These are phyloP conservation scores for Drymodes brunneopygia DNA, from an alignment of 2,113 vertebrate species.

Conservation along the genomic window DNA sequence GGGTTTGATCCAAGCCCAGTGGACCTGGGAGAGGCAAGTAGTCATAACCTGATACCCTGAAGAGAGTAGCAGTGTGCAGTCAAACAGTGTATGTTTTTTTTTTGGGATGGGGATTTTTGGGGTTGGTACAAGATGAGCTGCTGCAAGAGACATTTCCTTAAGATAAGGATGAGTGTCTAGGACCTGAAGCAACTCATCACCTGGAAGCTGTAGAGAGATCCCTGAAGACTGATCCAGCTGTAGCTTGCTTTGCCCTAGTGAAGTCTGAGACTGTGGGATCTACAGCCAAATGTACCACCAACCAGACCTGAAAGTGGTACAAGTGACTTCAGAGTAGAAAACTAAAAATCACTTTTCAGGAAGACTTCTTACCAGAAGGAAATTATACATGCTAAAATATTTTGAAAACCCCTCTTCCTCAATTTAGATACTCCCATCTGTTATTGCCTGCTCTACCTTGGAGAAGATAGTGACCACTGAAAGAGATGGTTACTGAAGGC, in stretches of 20 bases:
- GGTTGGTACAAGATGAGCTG: neutral
- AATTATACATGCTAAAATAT: neutral
- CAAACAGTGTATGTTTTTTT: neutral
- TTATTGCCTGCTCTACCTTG: neutral
- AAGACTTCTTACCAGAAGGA: neutral
- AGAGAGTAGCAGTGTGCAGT: neutral
- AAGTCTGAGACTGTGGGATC: neutral
- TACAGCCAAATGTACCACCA: neutral
- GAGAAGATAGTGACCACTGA: neutral
- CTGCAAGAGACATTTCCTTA: neutral
- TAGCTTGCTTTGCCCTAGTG: accelerated
- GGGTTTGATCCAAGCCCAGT: neutral
- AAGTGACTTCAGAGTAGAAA: neutral
- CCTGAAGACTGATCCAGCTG: neutral
- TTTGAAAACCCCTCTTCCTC: neutral
- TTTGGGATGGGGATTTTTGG: accelerated
- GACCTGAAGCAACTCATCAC: neutral
- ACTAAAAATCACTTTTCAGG: neutral
- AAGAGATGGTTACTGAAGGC: neutral
- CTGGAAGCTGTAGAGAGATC: neutral
- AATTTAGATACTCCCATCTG: neutral
- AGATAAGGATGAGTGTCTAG: neutral
- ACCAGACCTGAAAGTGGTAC: neutral
- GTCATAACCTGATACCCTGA: neutral
- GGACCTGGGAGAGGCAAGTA: neutral